Evolutionary conservation across 2,797 vertebrate genomes (phyloP).

Genomic region (Microctenopoma stevenorrisi): DNA sequence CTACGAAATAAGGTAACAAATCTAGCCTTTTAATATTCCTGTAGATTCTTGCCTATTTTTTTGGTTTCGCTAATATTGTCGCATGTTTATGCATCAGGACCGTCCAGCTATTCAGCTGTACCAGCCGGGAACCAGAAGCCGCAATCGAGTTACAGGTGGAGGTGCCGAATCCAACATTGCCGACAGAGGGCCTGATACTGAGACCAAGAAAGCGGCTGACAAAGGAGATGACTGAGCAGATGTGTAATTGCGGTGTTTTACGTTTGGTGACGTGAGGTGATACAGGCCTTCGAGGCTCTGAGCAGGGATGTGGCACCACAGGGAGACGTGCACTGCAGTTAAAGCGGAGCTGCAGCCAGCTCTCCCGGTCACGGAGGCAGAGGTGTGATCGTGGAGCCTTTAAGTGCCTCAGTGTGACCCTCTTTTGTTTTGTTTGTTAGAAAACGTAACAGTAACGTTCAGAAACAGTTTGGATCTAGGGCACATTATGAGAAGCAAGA

Average conservation of each 20-base stretch:
- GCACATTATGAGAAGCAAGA: conserved; percentile 85
- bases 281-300: conserved; percentile 58
- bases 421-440: conserved; percentile 65
- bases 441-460: conserved; percentile 55
- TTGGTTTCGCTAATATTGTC: conserved; percentile 5
- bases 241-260: conserved; percentile 32
- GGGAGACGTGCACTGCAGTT: conserved; percentile 28
- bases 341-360: conserved; percentile 53
- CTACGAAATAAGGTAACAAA: conserved; percentile 93
- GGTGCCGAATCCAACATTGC: conserved; percentile 80
- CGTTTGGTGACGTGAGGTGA: conserved; percentile 37
- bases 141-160: conserved; percentile 79
- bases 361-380: conserved; percentile 59
- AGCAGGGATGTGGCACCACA: conserved; percentile 51
- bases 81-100: conserved; percentile 84
- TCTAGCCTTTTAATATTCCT: not conserved
- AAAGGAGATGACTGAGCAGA: conserved; percentile 87
- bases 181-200: conserved; percentile 87
- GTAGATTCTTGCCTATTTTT: not conserved
- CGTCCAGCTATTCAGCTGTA: conserved; percentile 98
- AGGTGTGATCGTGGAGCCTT: conserved; percentile 60
- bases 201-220: conserved; percentile 85
- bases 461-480: conserved; percentile 62
- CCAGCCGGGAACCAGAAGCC: conserved; percentile 93
- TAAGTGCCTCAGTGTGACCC: conserved; percentile 75